Conservation (phyloP, 2,113 vertebrate genomes). For the Cryptotis parvus region DNA sequence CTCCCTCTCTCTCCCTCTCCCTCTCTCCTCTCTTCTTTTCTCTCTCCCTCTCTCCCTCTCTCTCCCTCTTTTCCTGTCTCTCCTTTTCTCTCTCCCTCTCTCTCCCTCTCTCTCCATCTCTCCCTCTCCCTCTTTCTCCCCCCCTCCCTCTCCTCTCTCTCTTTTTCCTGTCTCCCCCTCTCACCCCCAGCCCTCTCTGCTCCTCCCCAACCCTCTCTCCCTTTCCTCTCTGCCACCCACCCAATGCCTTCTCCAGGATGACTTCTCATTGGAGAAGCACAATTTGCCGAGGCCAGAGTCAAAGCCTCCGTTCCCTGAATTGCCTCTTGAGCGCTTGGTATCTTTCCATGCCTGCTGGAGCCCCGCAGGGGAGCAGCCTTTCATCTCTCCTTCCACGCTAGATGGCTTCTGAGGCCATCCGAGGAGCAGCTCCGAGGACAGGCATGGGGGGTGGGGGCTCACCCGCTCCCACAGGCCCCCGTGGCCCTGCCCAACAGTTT, state of each 20-base stretch:
- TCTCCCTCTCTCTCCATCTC: no score
- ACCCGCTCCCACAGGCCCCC: neutral
- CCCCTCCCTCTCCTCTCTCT: no score
- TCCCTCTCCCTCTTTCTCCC: no score
- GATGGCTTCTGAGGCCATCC: neutral
- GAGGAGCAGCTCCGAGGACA: neutral
- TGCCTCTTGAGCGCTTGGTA: neutral
- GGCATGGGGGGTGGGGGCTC: neutral
- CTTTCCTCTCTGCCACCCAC: slow-evolving; percentile 20
- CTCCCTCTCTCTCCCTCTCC: no score
- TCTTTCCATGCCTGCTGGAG: neutral
- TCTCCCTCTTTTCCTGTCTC: no score
- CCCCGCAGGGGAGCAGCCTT: neutral
- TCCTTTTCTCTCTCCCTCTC: no score
- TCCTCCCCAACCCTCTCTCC: neutral
- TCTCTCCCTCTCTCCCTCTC: no score
- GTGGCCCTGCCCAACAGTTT: no score
- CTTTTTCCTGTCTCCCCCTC: no score
- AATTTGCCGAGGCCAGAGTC: slow-evolving; percentile 48
- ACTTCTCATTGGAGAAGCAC: slow-evolving; percentile 34
- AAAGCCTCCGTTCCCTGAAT: slow-evolving; percentile 26
- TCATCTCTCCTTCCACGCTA: neutral
- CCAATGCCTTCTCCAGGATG: neutral
- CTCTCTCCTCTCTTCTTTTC: no score
- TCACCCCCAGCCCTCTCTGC: no score